Evolutionary conservation across 2,888 invertebrate species (phyloP), one percentile per base, ranked within the genome.

Genomic region (Sceliomorpha sp.): DNA sequence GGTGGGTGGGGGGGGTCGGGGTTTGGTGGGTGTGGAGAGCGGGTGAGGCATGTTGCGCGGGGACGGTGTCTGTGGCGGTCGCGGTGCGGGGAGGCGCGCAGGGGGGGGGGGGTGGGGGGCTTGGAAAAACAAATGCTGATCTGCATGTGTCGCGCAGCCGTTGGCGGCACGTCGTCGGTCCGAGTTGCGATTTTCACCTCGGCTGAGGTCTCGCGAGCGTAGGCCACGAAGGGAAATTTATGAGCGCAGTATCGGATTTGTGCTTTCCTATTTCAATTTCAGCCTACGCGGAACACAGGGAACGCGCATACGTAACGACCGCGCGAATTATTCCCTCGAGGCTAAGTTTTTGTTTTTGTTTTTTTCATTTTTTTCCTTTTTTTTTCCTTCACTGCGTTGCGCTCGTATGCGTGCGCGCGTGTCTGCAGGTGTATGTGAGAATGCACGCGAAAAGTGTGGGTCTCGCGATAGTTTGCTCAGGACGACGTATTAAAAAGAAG

Each of bases 321-420:
- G 67, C 37, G 48, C 51, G 53, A 66, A 66, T 66, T 59, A 59
- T 66, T 66, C 51, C 58, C 66, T 66, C 51, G 66, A 51, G 56
- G 51, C 51, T 58, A 59, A 66, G 53, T 59, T 66, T 37, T 27
- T 48, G 20, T 13, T 2, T 29, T 29, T 47, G 51, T 53, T 51
- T 45, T 31, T 20, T 8, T 17, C 15, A 17, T 12, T 32, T n/a
- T 6, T 15, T 44, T 17, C 14, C 24, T 8, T 39, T 51, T 36
- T 50, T 55, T 40, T 34, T 14, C 26, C 10, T 17, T 39, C 24
- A 26, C 39, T 58, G 40, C 45, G 32, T 50, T 36, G 45, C 20
- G 15, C 29, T 17, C 5, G 37, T 42, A 47, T 62, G n/a, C n/a
- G n/a, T n/a, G n/a, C n/a, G n/a, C n/a, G n/a, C 39, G 39, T 39